phyloP scores from a whole-genome alignment of 2,113 vertebrate genomes.

The Arenaria interpres region DNA sequence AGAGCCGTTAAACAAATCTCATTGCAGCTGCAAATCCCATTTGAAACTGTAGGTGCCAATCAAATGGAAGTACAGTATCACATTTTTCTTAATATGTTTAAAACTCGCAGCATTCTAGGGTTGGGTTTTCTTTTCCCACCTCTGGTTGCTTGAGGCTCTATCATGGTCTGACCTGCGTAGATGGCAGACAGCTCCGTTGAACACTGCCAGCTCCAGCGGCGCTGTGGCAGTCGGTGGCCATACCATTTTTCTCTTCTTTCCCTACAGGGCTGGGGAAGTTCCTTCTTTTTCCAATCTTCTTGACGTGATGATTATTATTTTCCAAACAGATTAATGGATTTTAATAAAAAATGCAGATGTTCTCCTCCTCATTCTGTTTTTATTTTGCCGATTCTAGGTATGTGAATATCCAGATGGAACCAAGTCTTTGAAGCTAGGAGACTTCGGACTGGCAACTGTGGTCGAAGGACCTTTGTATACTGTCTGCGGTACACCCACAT shows the following conservation, averaged over 20 bases:
- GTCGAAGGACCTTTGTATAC: constrained; percentile 94
- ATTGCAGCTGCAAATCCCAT: not conserved
- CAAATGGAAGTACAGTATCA: not conserved
- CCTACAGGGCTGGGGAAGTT: not conserved
- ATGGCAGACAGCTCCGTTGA: not conserved
- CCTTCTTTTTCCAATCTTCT: not conserved
- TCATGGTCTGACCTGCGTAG: not conserved
- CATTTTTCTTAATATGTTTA: not conserved
- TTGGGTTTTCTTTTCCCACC: not conserved
- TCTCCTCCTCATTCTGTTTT: not conserved
- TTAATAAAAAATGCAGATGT: not conserved
- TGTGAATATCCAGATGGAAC: constrained; percentile 90
- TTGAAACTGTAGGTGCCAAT: not conserved
- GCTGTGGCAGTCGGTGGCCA: not conserved
- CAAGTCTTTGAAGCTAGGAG: constrained; percentile 94
- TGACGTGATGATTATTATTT: not conserved
- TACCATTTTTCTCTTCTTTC: not conserved
- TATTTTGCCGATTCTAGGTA: constrained; percentile 76
- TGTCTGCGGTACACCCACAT: constrained; percentile 95
- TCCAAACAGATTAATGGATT: not conserved
- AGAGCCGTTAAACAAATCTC: not conserved
- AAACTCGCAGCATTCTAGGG: not conserved
- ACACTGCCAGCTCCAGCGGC: not conserved
- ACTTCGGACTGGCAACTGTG: constrained; percentile 94
- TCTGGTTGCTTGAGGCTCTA: not conserved